Evolutionary conservation across 2,113 vertebrate species (phyloP).

Genomic region (Cyprinodon variegatus): DNA sequence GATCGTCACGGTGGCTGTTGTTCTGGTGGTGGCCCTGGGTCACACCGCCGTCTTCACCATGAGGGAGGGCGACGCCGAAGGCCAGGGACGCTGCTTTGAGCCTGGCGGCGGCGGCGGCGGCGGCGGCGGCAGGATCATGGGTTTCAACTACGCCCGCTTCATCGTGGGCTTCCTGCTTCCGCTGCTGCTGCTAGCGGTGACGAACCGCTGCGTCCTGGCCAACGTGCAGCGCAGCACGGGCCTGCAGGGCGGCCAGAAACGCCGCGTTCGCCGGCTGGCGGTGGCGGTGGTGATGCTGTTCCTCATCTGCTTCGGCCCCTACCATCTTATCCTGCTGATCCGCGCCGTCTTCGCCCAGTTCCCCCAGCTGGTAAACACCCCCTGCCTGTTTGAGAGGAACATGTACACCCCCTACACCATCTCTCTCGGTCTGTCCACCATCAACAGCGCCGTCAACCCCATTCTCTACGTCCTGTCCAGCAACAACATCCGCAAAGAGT

Average conservation of each 20-base stretch:
- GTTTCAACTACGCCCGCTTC: slow-evolving; percentile 79
- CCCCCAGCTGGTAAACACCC: fast-evolving
- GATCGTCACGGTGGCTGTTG: slow-evolving; percentile 43
- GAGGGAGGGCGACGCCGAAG: fast-evolving
- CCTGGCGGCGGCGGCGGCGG: slow-evolving; percentile 5
- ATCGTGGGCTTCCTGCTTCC: slow-evolving; percentile 81
- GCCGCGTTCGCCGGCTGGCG: slow-evolving; percentile 76
- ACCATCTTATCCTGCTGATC: slow-evolving; percentile 84
- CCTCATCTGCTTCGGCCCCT: slow-evolving; percentile 87
- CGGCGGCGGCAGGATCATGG: slow-evolving; percentile 34
- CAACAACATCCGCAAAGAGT: slow-evolving; percentile 80
- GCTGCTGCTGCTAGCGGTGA: slow-evolving; percentile 75
- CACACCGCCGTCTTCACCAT: slow-evolving; percentile 78
- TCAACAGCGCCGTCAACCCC: slow-evolving; percentile 85
- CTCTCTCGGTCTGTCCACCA: slow-evolving; percentile 85
- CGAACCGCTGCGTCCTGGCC: slow-evolving; percentile 81
- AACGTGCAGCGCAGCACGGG: slow-evolving; percentile 71
- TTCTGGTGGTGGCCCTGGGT: slow-evolving; percentile 59
- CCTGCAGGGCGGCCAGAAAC: slow-evolving; percentile 77
- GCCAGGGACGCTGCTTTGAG: slow-evolving; percentile 81
- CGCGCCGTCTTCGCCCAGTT: slow-evolving; percentile 73
- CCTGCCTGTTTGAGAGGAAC: slow-evolving; percentile 71
- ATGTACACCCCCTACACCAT: slow-evolving; percentile 78
- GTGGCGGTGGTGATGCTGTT: slow-evolving; percentile 83
- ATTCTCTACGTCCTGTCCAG: slow-evolving; percentile 86